Base-by-base conservation (phyloP, 2,797 vertebrate genomes). In the Myripristis jacobus region DNA sequence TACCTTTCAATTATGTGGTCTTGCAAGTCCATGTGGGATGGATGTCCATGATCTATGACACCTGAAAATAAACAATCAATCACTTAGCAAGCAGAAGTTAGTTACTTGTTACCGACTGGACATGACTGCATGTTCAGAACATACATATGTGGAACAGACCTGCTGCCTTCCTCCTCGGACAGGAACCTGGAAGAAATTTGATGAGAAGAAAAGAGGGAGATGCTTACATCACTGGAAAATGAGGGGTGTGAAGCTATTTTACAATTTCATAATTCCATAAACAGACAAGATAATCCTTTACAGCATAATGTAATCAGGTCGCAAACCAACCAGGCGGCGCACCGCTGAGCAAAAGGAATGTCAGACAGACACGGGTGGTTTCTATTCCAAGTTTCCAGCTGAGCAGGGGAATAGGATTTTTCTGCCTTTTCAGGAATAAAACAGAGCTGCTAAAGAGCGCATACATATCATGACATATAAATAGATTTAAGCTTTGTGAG, bases 221-320 rank as follows among this genome's bases (percentile, higher is more conserved):
- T 75, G 73, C 86, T 89, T 84, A 83, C 80, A 87, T 91, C 82
- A 85, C 80, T 86, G 74, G 87, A 89, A 91, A 90, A 80, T 70
- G 62, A 79, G 77, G 24, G 34, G 64, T 75, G 73, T 85, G 86
- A 88, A 85, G 70, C 70, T 77, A 83, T 81, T 86, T 77, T 64
- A 88, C 76, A 65, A 77, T 87, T 89, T 88, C 65, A 83, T 89
- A 90, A 92, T 91, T 91, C 85, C 81, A 90, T 87, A 93, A 90
- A 91, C 88, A 93, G 86, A 90, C 87, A 76, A 88, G 84, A 90
- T 86, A 88, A 92, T 91, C 87, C 76, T 54, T 81, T 53, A 66
- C 86, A 85, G 74, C 43, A 25, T 67, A 18, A 79, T 71, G 76
- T 87, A 90, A 90, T 91, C 88, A 90, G 89, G 80, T 80, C 83